Percentiles rank a stretch among this genome's conserved stretches.
Evolutionary conservation across 2,888 invertebrate genomes (phyloP).

Genomic region (Calephelis perditalis): DNA sequence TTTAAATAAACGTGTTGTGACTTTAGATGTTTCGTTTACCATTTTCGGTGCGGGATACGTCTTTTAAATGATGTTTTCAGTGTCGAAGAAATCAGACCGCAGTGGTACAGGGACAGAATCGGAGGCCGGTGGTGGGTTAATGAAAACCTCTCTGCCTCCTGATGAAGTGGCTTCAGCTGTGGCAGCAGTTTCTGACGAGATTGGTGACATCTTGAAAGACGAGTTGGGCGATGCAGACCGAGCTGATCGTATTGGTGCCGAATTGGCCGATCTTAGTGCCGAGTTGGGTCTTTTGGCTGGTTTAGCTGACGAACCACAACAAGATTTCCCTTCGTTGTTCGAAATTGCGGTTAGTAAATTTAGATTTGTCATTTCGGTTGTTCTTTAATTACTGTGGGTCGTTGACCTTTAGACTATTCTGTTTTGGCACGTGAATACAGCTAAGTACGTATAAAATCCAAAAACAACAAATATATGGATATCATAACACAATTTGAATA

Average conservation of each 20-base stretch:
- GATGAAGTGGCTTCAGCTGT: slow-evolving; percentile 67
- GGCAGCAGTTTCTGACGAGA: slow-evolving; percentile 67
- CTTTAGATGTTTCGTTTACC: slow-evolving; percentile 71
- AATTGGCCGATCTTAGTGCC: slow-evolving; percentile 64
- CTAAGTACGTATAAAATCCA: no score
- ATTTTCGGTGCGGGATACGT: slow-evolving; percentile 57
- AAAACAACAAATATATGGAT: no score
- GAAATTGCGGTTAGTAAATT: slow-evolving; percentile 62
- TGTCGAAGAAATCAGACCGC: slow-evolving; percentile 65
- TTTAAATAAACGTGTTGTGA: slow-evolving; percentile 52
- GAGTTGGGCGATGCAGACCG: slow-evolving; percentile 64
- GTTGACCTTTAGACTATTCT: slow-evolving; percentile 27
- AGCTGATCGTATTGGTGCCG: slow-evolving; percentile 64
- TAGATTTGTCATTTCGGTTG: slow-evolving; percentile 15
- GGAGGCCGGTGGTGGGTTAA: slow-evolving; percentile 53
- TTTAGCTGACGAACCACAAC: slow-evolving; percentile 58
- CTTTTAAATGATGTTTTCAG: slow-evolving; percentile 71
- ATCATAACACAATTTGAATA: no score
- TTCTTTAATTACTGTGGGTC: slow-evolving; percentile 22
- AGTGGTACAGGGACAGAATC: slow-evolving; percentile 53
- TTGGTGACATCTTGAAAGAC: slow-evolving; percentile 69
- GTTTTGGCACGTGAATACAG: slow-evolving; percentile 23
- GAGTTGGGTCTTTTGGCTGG: slow-evolving; percentile 67
- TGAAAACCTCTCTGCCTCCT: slow-evolving; percentile 50
- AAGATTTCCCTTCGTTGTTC: slow-evolving; percentile 63